These are phyloP conservation scores for Phortica magna DNA, from an alignment of 2,888 invertebrate genomes.

Conservation along the genomic window DNA sequence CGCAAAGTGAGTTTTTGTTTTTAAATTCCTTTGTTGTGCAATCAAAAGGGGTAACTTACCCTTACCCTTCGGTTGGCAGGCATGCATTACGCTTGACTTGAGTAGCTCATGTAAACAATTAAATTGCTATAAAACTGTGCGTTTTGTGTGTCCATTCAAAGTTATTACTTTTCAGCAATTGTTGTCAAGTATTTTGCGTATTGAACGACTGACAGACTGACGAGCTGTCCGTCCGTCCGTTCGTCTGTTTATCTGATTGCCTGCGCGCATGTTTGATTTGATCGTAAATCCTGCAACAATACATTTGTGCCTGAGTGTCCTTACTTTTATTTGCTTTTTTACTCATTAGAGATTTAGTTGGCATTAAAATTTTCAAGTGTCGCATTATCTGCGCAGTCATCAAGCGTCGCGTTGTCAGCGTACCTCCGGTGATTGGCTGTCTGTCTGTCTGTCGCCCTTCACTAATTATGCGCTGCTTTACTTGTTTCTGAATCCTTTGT, in stretches of 20 bases:
- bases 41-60: too few relatives aligned
- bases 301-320: slow-evolving; percentile 13
- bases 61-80: too few relatives aligned
- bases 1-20: slow-evolving; percentile 12
- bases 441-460: neutral
- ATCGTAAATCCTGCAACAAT: slow-evolving; percentile 73
- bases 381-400: slow-evolving; percentile 57
- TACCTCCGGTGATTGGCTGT: slow-evolving; percentile 3
- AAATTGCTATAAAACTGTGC: slow-evolving; percentile 7
- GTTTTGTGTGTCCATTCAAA: neutral
- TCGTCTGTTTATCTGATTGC: slow-evolving; percentile 28
- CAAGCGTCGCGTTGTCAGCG: slow-evolving; percentile 46
- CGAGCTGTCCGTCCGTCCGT: slow-evolving; percentile 35
- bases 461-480: neutral
- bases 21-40: too few relatives aligned
- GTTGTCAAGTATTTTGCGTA: neutral
- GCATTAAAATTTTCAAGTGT: slow-evolving; percentile 56
- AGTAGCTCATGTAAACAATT: slow-evolving; percentile 25
- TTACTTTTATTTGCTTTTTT: neutral
- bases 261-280: slow-evolving; percentile 52
- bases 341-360: slow-evolving; percentile 26
- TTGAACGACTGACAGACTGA: slow-evolving; percentile 10
- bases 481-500: neutral
- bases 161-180: slow-evolving; percentile 3
- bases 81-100: neutral